phyloP scores from a whole-genome alignment of 2,797 vertebrate genomes.

The Cirrhinus molitorella region DNA sequence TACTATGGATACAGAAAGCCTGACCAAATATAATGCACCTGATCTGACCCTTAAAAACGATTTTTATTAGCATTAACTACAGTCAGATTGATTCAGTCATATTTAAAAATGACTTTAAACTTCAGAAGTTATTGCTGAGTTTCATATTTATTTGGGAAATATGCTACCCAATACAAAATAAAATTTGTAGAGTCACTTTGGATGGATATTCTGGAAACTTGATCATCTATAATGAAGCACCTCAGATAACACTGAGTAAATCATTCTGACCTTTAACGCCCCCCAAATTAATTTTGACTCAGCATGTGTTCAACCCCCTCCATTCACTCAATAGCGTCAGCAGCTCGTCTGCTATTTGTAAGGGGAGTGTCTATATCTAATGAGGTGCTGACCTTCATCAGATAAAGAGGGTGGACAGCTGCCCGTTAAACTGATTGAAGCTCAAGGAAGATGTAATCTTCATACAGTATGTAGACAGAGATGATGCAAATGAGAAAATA shows the following conservation, averaged over 20 bases:
- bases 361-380: constrained; percentile 24
- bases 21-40: neutral
- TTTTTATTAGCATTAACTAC: neutral
- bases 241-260: constrained; percentile 25
- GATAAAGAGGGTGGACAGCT: neutral
- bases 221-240: neutral
- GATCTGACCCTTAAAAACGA: neutral
- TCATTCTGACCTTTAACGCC: constrained; percentile 22
- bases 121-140: neutral
- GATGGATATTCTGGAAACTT: neutral
- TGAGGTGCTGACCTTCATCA: constrained; percentile 31
- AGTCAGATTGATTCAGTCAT: neutral
- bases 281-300: constrained; percentile 22
- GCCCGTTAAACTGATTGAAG: constrained; percentile 12
- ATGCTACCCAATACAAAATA: neutral
- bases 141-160: neutral
- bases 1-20: neutral
- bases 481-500: neutral
- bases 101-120: neutral
- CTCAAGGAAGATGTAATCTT: neutral
- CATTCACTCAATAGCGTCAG: neutral
- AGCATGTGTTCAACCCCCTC: constrained; percentile 1
- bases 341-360: constrained; percentile 9
- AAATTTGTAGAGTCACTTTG: neutral
- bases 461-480: neutral